Evolutionary conservation across 1,140 invertebrate genomes (phyloP), one percentile per base, ranked within the genome.

Genomic region (Hylaeus volcanicus): DNA sequence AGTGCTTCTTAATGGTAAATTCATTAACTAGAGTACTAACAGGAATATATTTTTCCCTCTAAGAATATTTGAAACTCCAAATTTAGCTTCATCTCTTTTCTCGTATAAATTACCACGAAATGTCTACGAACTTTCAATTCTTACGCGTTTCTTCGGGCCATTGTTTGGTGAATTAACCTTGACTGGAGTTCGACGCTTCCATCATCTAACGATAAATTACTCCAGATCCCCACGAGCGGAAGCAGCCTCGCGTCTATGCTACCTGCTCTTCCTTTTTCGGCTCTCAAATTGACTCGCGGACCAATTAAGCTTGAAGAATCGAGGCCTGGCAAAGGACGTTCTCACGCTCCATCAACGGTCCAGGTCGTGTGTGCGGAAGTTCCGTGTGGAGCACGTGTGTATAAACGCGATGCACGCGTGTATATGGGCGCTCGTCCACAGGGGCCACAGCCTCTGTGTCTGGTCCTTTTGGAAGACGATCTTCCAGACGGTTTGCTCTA

Each of bases 401-500:
- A 26, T 26, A 26, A 26, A 26, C 74, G 12, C 66, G 43, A 60
- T 45, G 45, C 56, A 26, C 39, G 53, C 48, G 74, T 81, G 15
- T 56, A 56, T 3, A 64, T 12, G 61, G 12, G 39, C 37, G 14
- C 39, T 12, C 14, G 61, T 15, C 39, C 39, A 55, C 45, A 37
- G 9, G 37, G 45, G 55, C 70, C 55, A 75, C 73, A 26, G 81
- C 66, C 85, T 72, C 81, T 78, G 71, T 70, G 73, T 86, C 80
- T 81, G 72, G 68, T 64, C 58, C 73, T 79, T 84, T 88, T 72
- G 74, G 69, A 84, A 83, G 68, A 82, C 87, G 86, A 74, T 92
- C 90, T 92, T 92, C 89, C 91, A 88, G 89, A 87, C 82, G 87
- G 81, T 81, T 90, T 87, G 77, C 58, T 82, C 55, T 61, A 56